phyloP scores from a whole-genome alignment of 2,113 vertebrate genomes.

The Dipodomys merriami region DNA sequence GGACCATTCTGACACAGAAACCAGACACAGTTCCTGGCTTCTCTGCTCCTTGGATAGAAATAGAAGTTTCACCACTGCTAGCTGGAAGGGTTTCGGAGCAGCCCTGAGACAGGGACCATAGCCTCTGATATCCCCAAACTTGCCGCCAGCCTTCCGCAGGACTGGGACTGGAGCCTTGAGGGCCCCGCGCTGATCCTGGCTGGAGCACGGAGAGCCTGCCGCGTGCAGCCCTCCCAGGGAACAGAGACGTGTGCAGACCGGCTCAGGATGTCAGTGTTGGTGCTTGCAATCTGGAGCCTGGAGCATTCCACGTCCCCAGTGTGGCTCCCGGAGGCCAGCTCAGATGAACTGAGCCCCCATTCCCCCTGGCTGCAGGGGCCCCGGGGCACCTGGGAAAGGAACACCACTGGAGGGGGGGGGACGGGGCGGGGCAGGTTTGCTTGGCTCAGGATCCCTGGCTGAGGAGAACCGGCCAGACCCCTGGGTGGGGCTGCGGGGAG shows the following conservation, averaged over 20 bases:
- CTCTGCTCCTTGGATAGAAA: background rate
- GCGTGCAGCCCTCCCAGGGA: background rate
- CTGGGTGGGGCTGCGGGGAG: too few relatives aligned
- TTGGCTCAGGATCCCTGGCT: background rate
- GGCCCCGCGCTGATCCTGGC: too few relatives aligned
- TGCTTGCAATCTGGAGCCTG: too few relatives aligned
- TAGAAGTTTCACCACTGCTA: background rate
- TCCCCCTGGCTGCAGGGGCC: background rate
- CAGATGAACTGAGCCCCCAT: too few relatives aligned
- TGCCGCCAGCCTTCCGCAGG: background rate
- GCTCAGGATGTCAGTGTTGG: too few relatives aligned
- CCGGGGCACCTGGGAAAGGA: background rate
- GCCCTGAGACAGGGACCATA: background rate
- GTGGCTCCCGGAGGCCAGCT: background rate
- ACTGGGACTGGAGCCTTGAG: background rate
- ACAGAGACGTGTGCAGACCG: background rate
- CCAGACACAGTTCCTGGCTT: background rate
- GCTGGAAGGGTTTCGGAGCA: background rate
- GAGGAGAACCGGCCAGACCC: background rate
- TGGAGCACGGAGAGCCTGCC: too few relatives aligned
- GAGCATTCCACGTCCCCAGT: background rate
- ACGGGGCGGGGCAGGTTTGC: background rate
- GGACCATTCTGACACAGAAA: background rate
- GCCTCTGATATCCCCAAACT: background rate
- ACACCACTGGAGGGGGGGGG: rapidly evolving